Conservation (phyloP, 2,797 vertebrate genomes). For the Numenius phaeopus region DNA sequence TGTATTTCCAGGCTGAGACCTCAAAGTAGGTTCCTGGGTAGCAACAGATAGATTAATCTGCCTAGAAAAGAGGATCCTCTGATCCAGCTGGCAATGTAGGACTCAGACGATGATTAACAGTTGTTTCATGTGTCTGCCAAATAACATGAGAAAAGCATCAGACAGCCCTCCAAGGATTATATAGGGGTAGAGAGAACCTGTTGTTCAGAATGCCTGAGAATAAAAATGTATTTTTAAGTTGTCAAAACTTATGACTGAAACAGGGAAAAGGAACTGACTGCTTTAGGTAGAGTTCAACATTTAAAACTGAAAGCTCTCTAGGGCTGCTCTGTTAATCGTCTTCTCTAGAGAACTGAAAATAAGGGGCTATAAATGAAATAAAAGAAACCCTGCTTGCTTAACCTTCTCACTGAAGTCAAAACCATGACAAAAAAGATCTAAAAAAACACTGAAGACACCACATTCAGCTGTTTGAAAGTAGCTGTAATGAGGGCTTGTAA, state of each 20-base stretch:
- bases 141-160: neutral
- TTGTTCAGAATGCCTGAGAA: neutral
- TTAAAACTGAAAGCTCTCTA: slow-evolving; percentile 43
- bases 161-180: neutral
- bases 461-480: slow-evolving; percentile 49
- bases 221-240: slow-evolving; percentile 13
- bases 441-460: neutral
- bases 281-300: slow-evolving; percentile 25
- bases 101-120: neutral
- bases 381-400: slow-evolving; percentile 45
- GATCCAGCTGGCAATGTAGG: neutral
- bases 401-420: slow-evolving; percentile 49
- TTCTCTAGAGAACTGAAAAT: slow-evolving; percentile 41
- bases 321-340: slow-evolving; percentile 23
- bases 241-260: slow-evolving; percentile 1
- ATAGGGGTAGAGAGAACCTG: neutral
- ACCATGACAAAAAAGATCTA: neutral
- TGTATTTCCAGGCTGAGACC: neutral
- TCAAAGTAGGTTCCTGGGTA: neutral
- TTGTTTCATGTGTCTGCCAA: neutral
- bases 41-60: neutral
- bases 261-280: neutral
- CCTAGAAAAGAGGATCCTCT: neutral
- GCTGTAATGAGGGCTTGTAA: slow-evolving; percentile 51
- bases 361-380: slow-evolving; percentile 46